phyloP scores from a whole-genome alignment of 2,113 vertebrate species.

The Cephalopholis sonnerati region DNA sequence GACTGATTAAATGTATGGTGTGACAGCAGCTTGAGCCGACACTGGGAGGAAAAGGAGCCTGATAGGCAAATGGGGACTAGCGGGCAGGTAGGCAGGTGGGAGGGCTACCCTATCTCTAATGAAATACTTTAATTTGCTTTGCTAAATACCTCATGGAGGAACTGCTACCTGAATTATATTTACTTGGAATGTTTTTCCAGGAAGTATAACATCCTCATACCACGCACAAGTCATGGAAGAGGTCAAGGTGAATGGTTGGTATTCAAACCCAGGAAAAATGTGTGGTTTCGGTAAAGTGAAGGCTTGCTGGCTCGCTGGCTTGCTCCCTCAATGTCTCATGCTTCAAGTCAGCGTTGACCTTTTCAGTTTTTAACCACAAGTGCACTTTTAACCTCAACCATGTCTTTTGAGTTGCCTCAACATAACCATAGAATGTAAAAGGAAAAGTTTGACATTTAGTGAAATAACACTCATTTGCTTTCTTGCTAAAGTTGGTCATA shows the following conservation, averaged over 20 bases:
- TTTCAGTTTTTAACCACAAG: background rate
- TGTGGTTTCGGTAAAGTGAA: background rate
- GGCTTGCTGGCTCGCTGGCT: background rate
- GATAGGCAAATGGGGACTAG: conserved; percentile 51
- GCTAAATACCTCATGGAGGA: background rate
- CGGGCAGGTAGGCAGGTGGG: conserved; percentile 36
- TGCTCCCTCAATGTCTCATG: background rate
- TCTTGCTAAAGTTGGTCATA: background rate
- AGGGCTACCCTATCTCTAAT: background rate
- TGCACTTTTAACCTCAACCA: background rate
- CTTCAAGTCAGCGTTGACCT: background rate
- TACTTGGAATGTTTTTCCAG: conserved; percentile 3
- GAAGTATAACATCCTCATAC: background rate
- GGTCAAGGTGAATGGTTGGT: background rate
- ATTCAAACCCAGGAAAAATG: background rate
- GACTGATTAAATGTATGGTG: conserved; percentile 71
- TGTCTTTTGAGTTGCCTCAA: background rate
- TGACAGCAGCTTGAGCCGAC: conserved; percentile 60
- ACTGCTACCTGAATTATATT: conserved; percentile 15
- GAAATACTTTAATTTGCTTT: conserved; percentile 27
- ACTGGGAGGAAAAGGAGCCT: conserved; percentile 25
- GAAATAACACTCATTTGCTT: background rate
- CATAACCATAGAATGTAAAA: background rate
- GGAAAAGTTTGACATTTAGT: background rate
- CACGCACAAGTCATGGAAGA: background rate